Percentiles rank a stretch among this genome's conserved stretches.
phyloP scores from a whole-genome alignment of 2,888 invertebrate genomes.

The Drosophila siamana region DNA sequence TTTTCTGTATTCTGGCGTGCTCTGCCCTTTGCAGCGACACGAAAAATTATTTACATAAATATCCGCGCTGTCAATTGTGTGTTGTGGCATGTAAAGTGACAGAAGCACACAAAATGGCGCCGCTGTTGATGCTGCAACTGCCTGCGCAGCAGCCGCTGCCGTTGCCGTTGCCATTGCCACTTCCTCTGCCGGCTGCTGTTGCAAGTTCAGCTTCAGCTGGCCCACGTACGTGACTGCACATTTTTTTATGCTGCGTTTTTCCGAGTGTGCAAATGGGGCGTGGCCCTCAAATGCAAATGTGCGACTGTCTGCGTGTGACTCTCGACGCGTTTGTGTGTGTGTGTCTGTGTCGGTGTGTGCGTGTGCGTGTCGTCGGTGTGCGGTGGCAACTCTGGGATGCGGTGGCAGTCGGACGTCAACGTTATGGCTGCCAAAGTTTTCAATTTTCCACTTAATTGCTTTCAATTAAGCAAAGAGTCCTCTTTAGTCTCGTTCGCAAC shows the following conservation, averaged over 20 bases:
- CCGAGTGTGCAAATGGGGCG: constrained; percentile 67
- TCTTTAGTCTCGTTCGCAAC: constrained; percentile 65
- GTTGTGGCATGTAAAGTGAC: constrained; percentile 81
- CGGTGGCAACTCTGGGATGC: constrained; percentile 1
- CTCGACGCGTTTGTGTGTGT: constrained; percentile 2
- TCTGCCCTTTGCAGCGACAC: constrained; percentile 63
- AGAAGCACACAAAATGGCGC: constrained; percentile 79
- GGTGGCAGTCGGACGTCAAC: constrained; percentile 73
- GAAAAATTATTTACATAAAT: constrained; percentile 78
- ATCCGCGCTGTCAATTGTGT: constrained; percentile 79
- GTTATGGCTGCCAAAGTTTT: constrained; percentile 80
- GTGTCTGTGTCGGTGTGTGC: constrained; percentile 13
- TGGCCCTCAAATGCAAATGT: constrained; percentile 76
- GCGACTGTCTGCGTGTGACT: constrained; percentile 35
- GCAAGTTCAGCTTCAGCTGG: constrained; percentile 25
- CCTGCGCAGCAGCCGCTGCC: constrained; percentile 8
- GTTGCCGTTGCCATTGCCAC: not conserved
- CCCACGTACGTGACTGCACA: constrained; percentile 69
- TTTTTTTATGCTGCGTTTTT: constrained; percentile 64
- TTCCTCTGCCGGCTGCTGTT: constrained; percentile 29
- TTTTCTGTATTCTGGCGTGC: constrained; percentile 48
- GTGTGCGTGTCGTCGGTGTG: constrained; percentile 25
- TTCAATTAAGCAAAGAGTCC: constrained; percentile 80
- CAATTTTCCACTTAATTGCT: constrained; percentile 81
- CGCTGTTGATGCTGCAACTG: constrained; percentile 27